Base-by-base conservation (phyloP, 37 sponge, comb jelly and placozoan species). In the Halichondria panicea region DNA sequence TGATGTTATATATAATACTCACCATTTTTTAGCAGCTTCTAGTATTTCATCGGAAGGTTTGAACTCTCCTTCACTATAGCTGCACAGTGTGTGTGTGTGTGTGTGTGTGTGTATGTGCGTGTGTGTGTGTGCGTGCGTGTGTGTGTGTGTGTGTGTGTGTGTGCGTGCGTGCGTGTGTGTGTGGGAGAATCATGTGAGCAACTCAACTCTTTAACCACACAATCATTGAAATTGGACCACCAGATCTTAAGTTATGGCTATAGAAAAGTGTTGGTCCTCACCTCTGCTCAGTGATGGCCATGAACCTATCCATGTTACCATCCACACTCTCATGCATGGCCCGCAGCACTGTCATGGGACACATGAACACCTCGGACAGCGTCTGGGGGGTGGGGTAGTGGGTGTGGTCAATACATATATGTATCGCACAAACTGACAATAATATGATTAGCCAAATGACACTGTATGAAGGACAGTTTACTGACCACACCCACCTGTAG, bases 1-100 rank as follows among this genome's bases (percentile, higher is more conserved):
- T n/a, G n/a, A n/a, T n/a, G n/a, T n/a, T n/a, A n/a, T n/a, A n/a
- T n/a, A n/a, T n/a, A n/a, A n/a, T n/a, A 42, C 46, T 24, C n/a
- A 91, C 91, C 91, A 91, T 77, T 78, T 79, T 48, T 78, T 82
- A 43, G 91, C 78, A 25, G 79, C 84, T 43, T 86, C 83, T 41
- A 86, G 2, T 3, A 86, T 73, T 50, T 81, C 83, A 61, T 62
- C 79, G 32, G 83, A 65, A 28, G 86, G 87, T 22, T 73, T 86
- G 55, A 91, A 78, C 48, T 30, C 72, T 40, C 43, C 64, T 21
- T 77, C 72, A 24, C 46, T 50, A 40, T 66, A 74, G 57, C 74
- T 79, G 31, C 1, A 42, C 11, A 35, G 60, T 28, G 42, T 24
- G 59, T 3, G 43, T 3, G 40, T 5, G 18, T 25, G 9, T 8